These are phyloP conservation scores for Catostylus mosaicus DNA, from an alignment of 30 jellyfish, hydroid and myxozoan species.

Conservation along the genomic window DNA sequence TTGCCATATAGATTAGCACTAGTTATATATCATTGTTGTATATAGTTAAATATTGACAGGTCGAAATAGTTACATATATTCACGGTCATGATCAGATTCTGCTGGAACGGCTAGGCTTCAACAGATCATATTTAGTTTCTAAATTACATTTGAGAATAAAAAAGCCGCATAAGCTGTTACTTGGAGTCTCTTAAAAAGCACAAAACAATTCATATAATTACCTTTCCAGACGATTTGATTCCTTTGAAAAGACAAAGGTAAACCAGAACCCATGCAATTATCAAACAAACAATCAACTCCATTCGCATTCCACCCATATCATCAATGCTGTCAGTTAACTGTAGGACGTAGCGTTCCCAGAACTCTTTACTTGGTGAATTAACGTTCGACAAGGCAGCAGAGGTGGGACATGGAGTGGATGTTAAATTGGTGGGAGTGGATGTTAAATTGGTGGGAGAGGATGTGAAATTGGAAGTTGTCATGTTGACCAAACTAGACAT, in stretches of 20 bases:
- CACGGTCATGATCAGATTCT: too few relatives aligned
- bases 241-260: slow-evolving; percentile 92
- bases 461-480: background rate
- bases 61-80: too few relatives aligned
- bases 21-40: too few relatives aligned
- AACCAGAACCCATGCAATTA: slow-evolving; percentile 91
- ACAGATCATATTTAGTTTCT: too few relatives aligned
- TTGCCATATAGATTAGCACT: too few relatives aligned
- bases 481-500: background rate
- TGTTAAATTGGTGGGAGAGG: background rate
- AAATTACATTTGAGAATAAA: too few relatives aligned
- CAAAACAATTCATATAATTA: background rate
- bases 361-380: slow-evolving; percentile 88
- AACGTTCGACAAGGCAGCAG: slow-evolving; percentile 8
- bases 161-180: too few relatives aligned
- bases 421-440: background rate
- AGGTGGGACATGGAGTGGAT: slow-evolving; percentile 5
- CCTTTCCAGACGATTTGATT: slow-evolving; percentile 95
- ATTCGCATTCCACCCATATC: slow-evolving; percentile 79
- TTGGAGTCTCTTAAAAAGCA: too few relatives aligned
- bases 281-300: slow-evolving; percentile 73
- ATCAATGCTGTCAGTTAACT: slow-evolving; percentile 69
- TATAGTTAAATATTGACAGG: too few relatives aligned
- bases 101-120: too few relatives aligned
- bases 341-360: slow-evolving; percentile 90